Base-by-base conservation (phyloP, 2,888 invertebrate genomes). In the Platycheirus albimanus region DNA sequence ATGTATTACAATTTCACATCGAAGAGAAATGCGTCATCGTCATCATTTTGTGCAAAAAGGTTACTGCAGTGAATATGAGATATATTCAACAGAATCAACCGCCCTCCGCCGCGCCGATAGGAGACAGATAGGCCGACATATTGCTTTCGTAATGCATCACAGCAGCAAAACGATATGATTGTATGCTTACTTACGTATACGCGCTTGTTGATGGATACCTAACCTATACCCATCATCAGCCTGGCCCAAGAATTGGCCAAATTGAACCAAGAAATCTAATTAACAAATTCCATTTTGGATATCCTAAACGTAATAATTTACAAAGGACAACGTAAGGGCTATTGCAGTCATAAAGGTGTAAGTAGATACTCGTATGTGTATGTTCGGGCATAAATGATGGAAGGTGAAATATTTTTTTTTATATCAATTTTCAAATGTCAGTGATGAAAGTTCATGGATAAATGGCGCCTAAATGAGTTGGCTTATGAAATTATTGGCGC, bases 1-100 rank as follows among this genome's bases (percentile, higher is more conserved):
- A 89, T 90, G 90, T 89, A 89, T 89, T 90, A 90, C 89, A 89
- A 89, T 89, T 89, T 89, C 87, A 86, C 86, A 86, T 87, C 86
- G 85, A 86, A 74, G 77, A 72, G 78, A 61, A 61, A 81, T 76
- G 76, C 81, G 71, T 81, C 81, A 75, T 75, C 70, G 70, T 70
- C 80, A 76, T 70, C 80, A 76, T 70, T 33, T 30, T 56, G 11
- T 33, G 41, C 41, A 49, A 17, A 38, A 51, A 64, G 30, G 52
- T 33, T 20, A n/a, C 30, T 33, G 11, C 7, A 28, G 20, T 41
- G 47, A 38, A 58, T 10, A 41, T 33, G 47, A 54, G 41, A 58
- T 51, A 58, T 15, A 20, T 64, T 51, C 38, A 63, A 58, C 47
- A 17, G 6, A 67, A 49, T 10, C 43, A 24, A 61, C 13, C n/a